These are phyloP conservation scores for Gandaritis pyraliata DNA, from an alignment of 2,888 invertebrate genomes.

Conservation along the genomic window DNA sequence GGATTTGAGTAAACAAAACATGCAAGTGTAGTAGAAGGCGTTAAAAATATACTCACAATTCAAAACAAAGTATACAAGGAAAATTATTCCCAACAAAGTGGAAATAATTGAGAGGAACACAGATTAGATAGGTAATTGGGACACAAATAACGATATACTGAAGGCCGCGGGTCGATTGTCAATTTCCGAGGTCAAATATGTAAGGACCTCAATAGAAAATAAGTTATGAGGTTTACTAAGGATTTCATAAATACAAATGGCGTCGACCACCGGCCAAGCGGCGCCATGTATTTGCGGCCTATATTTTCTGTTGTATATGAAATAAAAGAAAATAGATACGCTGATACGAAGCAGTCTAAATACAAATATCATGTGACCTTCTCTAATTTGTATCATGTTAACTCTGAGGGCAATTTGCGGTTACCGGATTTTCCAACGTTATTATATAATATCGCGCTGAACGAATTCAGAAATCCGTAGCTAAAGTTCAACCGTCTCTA, in stretches of 20 bases:
- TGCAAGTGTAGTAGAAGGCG: too few relatives aligned
- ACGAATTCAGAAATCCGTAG: constrained; percentile 17
- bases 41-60: neutral
- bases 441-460: constrained; percentile 15
- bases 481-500: constrained; percentile 18
- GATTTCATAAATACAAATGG: neutral
- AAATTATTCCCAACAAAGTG: neutral
- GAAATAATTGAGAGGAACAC: neutral
- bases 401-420: constrained; percentile 11
- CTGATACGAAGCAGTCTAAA: neutral
- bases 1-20: too few relatives aligned
- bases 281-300: neutral
- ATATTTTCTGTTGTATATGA: neutral
- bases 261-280: neutral
- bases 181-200: neutral
- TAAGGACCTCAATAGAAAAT: neutral
- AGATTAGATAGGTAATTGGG: neutral
- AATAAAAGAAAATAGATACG: too few relatives aligned
- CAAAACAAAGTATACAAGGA: neutral
- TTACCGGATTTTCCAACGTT: constrained; percentile 8
- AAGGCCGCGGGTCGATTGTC: neutral
- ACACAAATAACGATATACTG: neutral
- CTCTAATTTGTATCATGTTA: neutral
- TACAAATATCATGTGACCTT: constrained; percentile 8
- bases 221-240: constrained; percentile 2